Base-by-base conservation (phyloP, 2,888 invertebrate species). In the Cryptosula pallasiana region DNA sequence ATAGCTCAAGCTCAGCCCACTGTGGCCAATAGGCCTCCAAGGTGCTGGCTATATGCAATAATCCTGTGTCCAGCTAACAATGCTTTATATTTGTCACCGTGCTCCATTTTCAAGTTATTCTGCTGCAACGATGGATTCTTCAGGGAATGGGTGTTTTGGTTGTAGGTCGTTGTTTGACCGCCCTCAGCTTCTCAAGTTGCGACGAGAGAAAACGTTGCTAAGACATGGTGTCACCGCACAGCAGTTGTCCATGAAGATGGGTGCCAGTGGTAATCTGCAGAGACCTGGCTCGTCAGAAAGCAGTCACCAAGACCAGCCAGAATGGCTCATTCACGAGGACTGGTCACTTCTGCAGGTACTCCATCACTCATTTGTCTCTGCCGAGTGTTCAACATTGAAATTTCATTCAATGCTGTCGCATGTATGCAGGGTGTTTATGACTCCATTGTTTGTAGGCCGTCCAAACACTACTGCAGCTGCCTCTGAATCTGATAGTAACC, bases 291-390 rank as follows among this genome's bases (percentile, higher is more conserved):
- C 57, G 32, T 16, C 35, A 55, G 71, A 54, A 23, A 63, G 27
- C n/a, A 58, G n/a, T 54, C 70, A 77, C 1, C 74, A 75, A 2
- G 88, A 90, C 74, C 88, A 89, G 78, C 91, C 92, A 74, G 94
- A 94, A 78, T 97, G 96, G 96, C 88, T 91, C 76, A 90, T 94
- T 73, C 90, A 92, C 81, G 96, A 97, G 86, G 96, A 97, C 84
- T 91, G 92, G 87, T 90, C 92, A 34, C 88, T 96, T 73, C 87
- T 95, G 23, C 92, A 92, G 86, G 92, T 92, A 78, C 72, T 54
- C 55, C 5, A 25, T n/a, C n/a, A n/a, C n/a, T n/a, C n/a, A n/a
- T n/a, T n/a, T n/a, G n/a, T n/a, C n/a, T n/a, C n/a, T n/a, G n/a
- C n/a, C n/a, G n/a, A n/a, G n/a, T n/a, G n/a, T n/a, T n/a, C n/a